A percentile compares a stretch with the other conserved stretches of the same genome.
phyloP scores from a whole-genome alignment of 1,140 invertebrate species.

The Dermatophagoides farinae region DNA sequence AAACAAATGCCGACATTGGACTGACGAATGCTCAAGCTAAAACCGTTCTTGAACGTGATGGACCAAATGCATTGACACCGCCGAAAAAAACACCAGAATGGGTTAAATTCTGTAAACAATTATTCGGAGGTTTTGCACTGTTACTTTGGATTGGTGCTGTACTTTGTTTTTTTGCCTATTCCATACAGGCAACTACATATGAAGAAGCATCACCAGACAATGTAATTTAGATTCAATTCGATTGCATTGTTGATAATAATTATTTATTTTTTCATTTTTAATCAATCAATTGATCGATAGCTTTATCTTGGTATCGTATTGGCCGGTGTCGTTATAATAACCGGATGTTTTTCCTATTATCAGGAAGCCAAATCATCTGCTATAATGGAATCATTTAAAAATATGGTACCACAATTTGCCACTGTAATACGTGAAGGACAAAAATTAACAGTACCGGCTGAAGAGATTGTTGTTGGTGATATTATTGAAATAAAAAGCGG shows the following conservation, averaged over 20 bases:
- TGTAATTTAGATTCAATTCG: conserved; percentile 23
- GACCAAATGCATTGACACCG: conserved; percentile 47
- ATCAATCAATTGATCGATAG: conserved; percentile 25
- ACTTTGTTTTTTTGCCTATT: conserved; percentile 47
- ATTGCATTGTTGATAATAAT: neutral
- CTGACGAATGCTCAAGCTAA: conserved; percentile 33
- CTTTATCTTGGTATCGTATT: conserved; percentile 28
- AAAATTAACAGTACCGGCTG: conserved; percentile 65
- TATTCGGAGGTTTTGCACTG: conserved; percentile 49
- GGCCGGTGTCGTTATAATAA: conserved; percentile 27
- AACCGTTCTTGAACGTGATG: conserved; percentile 35
- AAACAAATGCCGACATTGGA: conserved; percentile 66
- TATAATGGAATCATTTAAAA: conserved; percentile 24
- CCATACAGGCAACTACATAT: conserved; percentile 24
- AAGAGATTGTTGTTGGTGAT: conserved; percentile 48
- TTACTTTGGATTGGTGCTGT: conserved; percentile 53
- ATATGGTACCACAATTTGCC: conserved; percentile 42
- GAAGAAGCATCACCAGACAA: conserved; percentile 29
- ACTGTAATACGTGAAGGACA: conserved; percentile 82
- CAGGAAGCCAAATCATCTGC: conserved; percentile 28
- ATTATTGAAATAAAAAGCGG: conserved; percentile 57
- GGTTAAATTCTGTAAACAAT: conserved; percentile 35
- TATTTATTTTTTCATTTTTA: neutral
- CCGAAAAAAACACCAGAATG: conserved; percentile 39
- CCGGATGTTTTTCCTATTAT: conserved; percentile 29